Percentiles rank a stretch among this genome's conserved stretches.
Evolutionary conservation across 1,140 invertebrate genomes (phyloP).

Genomic region (Idris sp.): DNA sequence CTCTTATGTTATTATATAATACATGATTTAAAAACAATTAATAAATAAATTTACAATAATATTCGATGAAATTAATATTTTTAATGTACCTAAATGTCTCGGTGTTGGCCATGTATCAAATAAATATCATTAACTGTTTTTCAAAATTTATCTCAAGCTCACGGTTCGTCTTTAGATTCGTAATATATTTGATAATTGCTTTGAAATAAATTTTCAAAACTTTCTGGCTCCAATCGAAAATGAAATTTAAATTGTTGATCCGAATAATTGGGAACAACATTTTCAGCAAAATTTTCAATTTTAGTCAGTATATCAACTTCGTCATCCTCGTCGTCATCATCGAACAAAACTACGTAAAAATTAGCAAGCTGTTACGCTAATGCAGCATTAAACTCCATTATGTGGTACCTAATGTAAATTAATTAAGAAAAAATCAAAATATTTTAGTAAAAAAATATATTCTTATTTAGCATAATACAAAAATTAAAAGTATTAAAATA

Average conservation of each 20-base stretch:
- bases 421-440: too few relatives aligned
- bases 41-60: too few relatives aligned
- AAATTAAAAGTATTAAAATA: too few relatives aligned
- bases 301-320: not conserved
- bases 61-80: too few relatives aligned
- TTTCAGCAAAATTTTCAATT: slow-evolving; percentile 1
- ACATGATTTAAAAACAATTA: too few relatives aligned
- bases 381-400: not conserved
- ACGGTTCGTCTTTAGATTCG: not conserved
- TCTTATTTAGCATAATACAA: too few relatives aligned
- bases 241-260: slow-evolving; percentile 1
- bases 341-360: not conserved
- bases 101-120: not conserved
- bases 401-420: not conserved
- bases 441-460: too few relatives aligned
- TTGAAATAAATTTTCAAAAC: not conserved
- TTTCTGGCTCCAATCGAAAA: not conserved
- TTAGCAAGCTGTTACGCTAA: not conserved
- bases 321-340: not conserved
- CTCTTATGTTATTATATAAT: too few relatives aligned
- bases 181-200: not conserved
- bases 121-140: not conserved
- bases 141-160: not conserved
- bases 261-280: not conserved
- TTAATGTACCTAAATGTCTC: slow-evolving; percentile 1